These are phyloP conservation scores for Ammospiza caudacuta DNA, from an alignment of 2,113 vertebrate species.

Conservation along the genomic window DNA sequence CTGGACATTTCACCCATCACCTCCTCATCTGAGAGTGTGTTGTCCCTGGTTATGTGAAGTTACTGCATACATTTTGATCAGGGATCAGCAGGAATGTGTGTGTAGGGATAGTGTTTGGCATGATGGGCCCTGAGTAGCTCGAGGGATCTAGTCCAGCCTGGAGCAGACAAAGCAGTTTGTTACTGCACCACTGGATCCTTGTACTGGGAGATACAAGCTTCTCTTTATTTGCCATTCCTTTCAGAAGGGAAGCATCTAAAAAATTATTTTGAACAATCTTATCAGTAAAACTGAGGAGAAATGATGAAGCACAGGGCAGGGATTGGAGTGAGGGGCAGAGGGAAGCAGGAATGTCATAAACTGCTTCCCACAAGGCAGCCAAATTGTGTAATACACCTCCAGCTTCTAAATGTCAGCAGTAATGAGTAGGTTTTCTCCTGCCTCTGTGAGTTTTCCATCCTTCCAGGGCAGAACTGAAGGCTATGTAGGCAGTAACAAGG, in stretches of 20 bases:
- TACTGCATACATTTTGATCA: rapidly evolving
- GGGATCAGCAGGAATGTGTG: not conserved
- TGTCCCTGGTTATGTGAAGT: not conserved
- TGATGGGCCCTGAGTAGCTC: rapidly evolving
- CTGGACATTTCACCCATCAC: not conserved
- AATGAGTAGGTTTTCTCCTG: not conserved
- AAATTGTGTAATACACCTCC: not conserved
- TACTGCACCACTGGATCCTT: not conserved
- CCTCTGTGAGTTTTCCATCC: not conserved
- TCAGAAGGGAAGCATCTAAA: not conserved
- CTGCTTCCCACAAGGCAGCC: not conserved
- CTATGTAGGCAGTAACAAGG: not conserved
- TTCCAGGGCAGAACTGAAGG: constrained; percentile 2
- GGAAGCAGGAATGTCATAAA: not conserved
- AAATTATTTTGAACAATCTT: not conserved
- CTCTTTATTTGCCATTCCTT: not conserved
- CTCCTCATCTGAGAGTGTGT: not conserved
- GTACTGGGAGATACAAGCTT: not conserved
- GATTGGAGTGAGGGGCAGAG: not conserved
- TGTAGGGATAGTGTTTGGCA: not conserved
- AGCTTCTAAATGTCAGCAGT: constrained; percentile 34
- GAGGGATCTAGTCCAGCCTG: not conserved
- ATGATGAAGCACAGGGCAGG: not conserved
- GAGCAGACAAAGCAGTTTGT: not conserved
- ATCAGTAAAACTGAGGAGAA: not conserved